Conservation (phyloP, 2,888 invertebrate species). For the Drosophila maculinotata region DNA sequence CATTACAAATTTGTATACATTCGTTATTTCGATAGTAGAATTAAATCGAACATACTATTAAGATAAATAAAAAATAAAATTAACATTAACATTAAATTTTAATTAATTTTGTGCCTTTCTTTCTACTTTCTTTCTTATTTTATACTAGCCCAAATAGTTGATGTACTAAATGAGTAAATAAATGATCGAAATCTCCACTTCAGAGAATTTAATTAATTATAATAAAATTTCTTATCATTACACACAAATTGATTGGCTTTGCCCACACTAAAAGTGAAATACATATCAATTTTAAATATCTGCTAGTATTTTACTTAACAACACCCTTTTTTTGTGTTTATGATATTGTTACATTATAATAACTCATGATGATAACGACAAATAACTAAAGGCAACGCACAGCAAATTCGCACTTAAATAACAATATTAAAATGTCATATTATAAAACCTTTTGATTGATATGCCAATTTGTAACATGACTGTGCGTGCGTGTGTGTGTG, state of each 20-base stretch:
- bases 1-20: too few relatives aligned
- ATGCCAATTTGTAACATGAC: conserved; percentile 44
- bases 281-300: not conserved
- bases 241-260: conserved; percentile 5
- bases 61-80: too few relatives aligned
- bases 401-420: conserved; percentile 47
- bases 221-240: not conserved
- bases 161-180: not conserved
- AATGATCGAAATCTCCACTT: not conserved
- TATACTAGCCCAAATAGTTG: not conserved
- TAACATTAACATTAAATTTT: too few relatives aligned
- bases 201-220: conserved; percentile 21
- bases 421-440: conserved; percentile 57
- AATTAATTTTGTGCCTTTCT: not conserved
- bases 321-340: conserved; percentile 28
- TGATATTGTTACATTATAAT: not conserved
- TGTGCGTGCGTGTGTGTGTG: conserved; percentile 6
- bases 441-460: conserved; percentile 63
- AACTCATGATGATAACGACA: not conserved
- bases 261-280: not conserved
- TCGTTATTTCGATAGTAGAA: too few relatives aligned
- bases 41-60: too few relatives aligned
- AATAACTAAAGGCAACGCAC: conserved; percentile 18
- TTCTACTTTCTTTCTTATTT: not conserved
- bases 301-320: conserved; percentile 1